phyloP scores from a whole-genome alignment of 2,888 invertebrate species.

The Copidosoma aretas region DNA sequence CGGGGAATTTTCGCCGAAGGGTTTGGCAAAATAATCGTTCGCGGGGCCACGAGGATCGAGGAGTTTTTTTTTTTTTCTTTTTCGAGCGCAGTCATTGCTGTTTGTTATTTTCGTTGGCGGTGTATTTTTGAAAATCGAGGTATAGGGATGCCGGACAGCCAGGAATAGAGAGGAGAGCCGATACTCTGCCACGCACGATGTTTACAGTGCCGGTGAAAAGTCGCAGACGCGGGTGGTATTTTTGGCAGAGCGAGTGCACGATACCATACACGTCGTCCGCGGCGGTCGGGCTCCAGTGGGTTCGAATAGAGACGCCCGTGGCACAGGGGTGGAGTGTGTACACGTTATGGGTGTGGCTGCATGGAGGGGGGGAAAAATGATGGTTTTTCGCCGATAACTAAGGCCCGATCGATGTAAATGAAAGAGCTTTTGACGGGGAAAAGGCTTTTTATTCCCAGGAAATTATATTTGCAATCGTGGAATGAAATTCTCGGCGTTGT shows the following conservation, averaged over 20 bases:
- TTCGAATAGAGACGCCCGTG: conserved; percentile 7
- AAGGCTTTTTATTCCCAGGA: too few species aligned
- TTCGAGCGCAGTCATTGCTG: background rate
- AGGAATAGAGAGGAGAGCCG: too few species aligned
- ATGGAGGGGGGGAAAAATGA: background rate
- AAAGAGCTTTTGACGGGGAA: too few species aligned
- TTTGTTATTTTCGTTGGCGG: background rate
- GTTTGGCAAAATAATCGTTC: conserved; percentile 1
- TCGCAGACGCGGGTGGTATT: background rate
- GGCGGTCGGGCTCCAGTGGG: background rate
- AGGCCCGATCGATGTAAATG: too few species aligned
- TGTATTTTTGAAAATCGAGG: background rate
- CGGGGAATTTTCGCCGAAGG: background rate
- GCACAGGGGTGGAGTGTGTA: background rate
- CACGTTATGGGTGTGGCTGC: background rate
- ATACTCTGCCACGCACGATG: background rate
- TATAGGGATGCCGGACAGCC: background rate
- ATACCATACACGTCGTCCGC: background rate
- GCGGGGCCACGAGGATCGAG: background rate
- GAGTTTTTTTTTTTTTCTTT: background rate
- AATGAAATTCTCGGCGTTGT: too few species aligned
- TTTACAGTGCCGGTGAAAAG: conserved; percentile 14
- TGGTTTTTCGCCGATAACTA: too few species aligned
- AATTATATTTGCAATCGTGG: too few species aligned
- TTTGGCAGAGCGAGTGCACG: background rate